These are phyloP conservation scores for Epizoanthus illoricatus DNA, from an alignment of 92 coral and sea anemone species.

Conservation along the genomic window DNA sequence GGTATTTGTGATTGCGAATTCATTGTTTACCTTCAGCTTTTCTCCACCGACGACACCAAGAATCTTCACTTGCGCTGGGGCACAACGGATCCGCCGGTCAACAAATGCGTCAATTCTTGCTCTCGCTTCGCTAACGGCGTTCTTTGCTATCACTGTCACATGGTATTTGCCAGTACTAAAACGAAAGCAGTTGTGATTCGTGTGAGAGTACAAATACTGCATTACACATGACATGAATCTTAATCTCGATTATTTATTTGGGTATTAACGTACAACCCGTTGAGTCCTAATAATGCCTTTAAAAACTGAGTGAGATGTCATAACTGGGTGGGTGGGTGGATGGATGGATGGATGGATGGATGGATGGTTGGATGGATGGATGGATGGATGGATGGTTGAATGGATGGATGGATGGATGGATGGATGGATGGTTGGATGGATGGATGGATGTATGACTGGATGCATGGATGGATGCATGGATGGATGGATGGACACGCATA, in stretches of 20 bases:
- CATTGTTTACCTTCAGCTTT: constrained; percentile 26
- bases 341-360: neutral
- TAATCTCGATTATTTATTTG: too few relatives aligned
- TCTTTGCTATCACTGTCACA: constrained; percentile 52
- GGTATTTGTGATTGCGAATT: neutral
- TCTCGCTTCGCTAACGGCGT: constrained; percentile 34
- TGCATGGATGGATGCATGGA: neutral
- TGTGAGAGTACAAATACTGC: neutral
- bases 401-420: neutral
- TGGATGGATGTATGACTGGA: neutral
- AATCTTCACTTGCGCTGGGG: constrained; percentile 51
- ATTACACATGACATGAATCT: neutral
- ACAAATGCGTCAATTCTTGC: constrained; percentile 41
- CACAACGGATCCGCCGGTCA: constrained; percentile 46
- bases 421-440: neutral
- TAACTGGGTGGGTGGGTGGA: too few relatives aligned
- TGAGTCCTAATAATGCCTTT: too few relatives aligned
- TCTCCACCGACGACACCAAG: constrained; percentile 54
- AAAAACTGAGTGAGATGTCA: too few relatives aligned
- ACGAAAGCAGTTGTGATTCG: neutral
- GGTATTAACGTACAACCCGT: too few relatives aligned
- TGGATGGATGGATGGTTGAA: neutral
- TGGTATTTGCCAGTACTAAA: constrained; percentile 47
- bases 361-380: neutral
- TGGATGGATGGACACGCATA: neutral